Evolutionary conservation across 1,140 invertebrate species (phyloP).

Genomic region (Pseudomyrmex flavicornis): DNA sequence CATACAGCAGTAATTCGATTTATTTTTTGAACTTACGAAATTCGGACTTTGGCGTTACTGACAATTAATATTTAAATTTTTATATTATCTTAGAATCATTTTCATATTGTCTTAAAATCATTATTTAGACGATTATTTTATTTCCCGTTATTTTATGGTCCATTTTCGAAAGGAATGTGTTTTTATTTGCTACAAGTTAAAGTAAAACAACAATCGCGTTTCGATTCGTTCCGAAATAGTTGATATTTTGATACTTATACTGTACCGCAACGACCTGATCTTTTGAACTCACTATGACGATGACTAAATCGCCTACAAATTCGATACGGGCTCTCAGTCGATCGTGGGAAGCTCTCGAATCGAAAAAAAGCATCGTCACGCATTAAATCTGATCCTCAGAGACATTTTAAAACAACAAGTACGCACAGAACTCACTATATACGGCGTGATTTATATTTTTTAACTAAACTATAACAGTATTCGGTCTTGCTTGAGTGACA

Average conservation of each 20-base stretch:
- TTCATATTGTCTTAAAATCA: too few relatives aligned
- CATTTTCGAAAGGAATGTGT: neutral
- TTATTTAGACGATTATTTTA: neutral
- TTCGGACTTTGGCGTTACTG: neutral
- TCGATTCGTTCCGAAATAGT: conserved; percentile 71
- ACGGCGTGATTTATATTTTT: neutral
- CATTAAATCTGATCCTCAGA: neutral
- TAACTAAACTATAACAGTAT: neutral
- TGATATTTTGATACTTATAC: conserved; percentile 25
- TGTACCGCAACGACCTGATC: conserved; percentile 34
- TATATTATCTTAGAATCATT: too few relatives aligned
- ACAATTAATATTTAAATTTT: neutral
- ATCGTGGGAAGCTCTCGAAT: conserved; percentile 65
- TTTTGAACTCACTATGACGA: conserved; percentile 23
- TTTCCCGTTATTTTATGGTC: neutral
- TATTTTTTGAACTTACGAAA: neutral
- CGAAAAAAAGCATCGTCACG: neutral
- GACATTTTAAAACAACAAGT: neutral
- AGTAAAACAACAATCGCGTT: conserved; percentile 43
- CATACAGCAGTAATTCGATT: too few relatives aligned
- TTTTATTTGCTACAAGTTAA: conserved; percentile 39
- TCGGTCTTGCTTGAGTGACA: conserved; percentile 26
- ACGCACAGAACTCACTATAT: too few relatives aligned
- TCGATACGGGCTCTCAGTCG: conserved; percentile 43
- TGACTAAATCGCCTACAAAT: conserved; percentile 36